Percentiles rank a stretch among this genome's conserved stretches.
These are phyloP conservation scores for Ylistrum balloti DNA, from an alignment of 1,140 invertebrate genomes.

Conservation along the genomic window DNA sequence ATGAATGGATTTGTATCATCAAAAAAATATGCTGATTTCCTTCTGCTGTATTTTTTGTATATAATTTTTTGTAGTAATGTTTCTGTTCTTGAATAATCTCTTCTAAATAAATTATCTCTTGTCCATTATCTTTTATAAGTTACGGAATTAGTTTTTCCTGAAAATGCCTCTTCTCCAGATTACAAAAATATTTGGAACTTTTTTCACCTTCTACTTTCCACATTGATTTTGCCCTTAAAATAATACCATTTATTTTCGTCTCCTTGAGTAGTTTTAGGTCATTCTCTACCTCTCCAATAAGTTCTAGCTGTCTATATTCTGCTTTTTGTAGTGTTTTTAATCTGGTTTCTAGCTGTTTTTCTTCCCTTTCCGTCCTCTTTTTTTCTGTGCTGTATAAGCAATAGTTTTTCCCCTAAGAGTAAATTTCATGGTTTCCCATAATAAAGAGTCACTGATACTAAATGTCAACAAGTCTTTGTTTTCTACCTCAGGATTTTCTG, in stretches of 20 bases:
- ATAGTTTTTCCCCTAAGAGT: not conserved
- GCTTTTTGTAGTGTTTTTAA: no score
- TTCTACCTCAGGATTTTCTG: not conserved
- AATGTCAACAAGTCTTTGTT: not conserved
- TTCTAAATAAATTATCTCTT: not conserved
- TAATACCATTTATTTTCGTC: no score
- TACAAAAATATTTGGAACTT: constrained; percentile 5
- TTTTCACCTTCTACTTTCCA: no score
- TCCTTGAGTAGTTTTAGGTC: no score
- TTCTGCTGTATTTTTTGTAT: not conserved
- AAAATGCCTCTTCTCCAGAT: not conserved
- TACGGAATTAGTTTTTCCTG: not conserved
- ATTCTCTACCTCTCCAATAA: no score
- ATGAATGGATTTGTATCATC: not conserved
- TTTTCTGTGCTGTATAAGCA: not conserved
- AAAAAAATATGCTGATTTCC: not conserved
- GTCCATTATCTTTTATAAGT: not conserved
- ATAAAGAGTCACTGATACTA: not conserved
- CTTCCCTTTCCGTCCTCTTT: no score
- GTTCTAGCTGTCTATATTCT: no score
- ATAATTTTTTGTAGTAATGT: not conserved
- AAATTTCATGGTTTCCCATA: not conserved
- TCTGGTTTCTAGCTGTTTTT: no score
- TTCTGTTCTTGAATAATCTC: not conserved
- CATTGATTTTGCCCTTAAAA: no score